Base-by-base conservation (phyloP, 92 coral and sea anemone species). In the Parazoanthus darwini region DNA sequence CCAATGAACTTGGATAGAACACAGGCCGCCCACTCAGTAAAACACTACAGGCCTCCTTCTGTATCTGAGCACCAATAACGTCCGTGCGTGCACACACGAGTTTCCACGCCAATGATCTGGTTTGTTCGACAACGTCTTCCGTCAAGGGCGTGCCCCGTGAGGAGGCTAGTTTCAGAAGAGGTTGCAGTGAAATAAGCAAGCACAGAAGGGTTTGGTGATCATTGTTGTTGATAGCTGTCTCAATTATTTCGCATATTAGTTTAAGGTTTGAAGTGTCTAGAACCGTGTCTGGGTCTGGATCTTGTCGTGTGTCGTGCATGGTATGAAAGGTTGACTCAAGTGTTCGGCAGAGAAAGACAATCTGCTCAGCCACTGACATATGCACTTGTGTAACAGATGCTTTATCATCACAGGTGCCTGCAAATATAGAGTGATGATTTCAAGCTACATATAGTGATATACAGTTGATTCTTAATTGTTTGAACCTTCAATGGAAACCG, bases 111-210 rank as follows among this genome's bases (percentile, higher is more conserved):
- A 93, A 35, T 16, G 72, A 70, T 46, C 88, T 88, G 22, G 85
- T 80, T 67, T 87, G 93, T 58, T 93, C 88, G 33, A 91, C 86
- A 6, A 89, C 78, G 6, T 82, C 90, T 75, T 94, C 89, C 9
- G 89, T 91, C 37, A 91, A 75, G n/a, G 67, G 79, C 22, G 88
- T 81, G 65, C 63, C 59, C 16, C 86, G 87, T 14, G 86, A 74
- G 6, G 38, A 37, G 26, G 88, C 91, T 44, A 70, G 85, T 36
- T 78, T 92, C 42, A 95, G 89, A 18, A 95, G 86, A 51, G 94
- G 93, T 74, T 90, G 96, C 29, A 94, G 92, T 11, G 96, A 91
- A 88, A 86, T 90, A 23, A 95, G 89, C 88, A 93, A 80, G 73
- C 93, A 88, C 35, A 95, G 79, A 77, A 82, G 84, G 39, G 86